Base-by-base conservation (phyloP, 2,888 invertebrate genomes). In the Perizoma flavofasciatum region DNA sequence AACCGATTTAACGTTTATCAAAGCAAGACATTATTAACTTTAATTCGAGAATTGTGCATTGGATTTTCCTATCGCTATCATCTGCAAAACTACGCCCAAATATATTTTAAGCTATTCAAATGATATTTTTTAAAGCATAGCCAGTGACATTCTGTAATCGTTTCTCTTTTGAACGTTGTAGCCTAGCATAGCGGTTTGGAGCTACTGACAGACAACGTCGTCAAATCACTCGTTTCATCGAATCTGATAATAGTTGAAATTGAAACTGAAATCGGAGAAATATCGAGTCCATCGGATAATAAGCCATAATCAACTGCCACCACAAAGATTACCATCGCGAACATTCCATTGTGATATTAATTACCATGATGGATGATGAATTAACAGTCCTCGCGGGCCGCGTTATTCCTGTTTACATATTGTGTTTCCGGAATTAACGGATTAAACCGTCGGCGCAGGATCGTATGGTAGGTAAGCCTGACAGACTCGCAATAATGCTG, bases 401-500 rank as follows among this genome's bases (percentile, higher is more conserved):
- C 47, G 51, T 49, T 63, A 59, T 60, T 59, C 54, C 56, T 70
- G 69, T 77, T 71, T 72, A 65, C 67, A 63, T 67, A 68, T 70
- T 70, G 71, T 68, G 68, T 69, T 68, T 62, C 73, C 65, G 67
- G 72, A 70, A 69, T 63, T 68, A 65, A 50, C 52, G 66, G 78
- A 72, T 78, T 77, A 75, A 69, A 66, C 57, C 69, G 74, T 74
- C 52, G 60, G 46, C 75, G 63, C 68, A 66, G 68, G 61, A 54
- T 51, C 53, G 58, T 51, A 58, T 39, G 44, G 53, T 59, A 55
- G 47, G 53, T 59, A 55, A 54, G 59, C 55, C 51, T 55, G 63
- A 61, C 61, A 59, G 59, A 43, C 62, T 62, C 49, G 61, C 52
- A 59, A 61, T 59, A 63, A 65, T 58, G 58, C 61, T 63, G 57